Evolutionary conservation across 2,888 invertebrate species (phyloP).

Genomic region (Conchocele bisecta): DNA sequence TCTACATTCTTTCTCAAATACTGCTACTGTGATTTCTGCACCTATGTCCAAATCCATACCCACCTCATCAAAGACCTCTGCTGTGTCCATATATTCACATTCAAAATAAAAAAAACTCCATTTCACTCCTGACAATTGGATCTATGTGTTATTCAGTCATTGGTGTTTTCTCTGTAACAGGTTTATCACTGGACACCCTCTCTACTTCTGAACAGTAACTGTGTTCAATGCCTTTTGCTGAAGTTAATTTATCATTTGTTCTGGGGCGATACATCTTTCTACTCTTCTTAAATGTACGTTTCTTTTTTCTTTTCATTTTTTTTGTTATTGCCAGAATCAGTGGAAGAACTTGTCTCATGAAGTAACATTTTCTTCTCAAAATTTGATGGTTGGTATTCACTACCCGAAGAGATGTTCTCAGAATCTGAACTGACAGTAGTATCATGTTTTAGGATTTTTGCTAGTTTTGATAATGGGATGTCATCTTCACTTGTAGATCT

Average conservation of each 20-base stretch:
- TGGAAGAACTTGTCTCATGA: constrained; percentile 11
- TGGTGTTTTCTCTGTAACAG: background rate
- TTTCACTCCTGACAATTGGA: background rate
- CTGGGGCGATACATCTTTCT: background rate
- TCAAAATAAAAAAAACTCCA: background rate
- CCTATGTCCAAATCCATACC: background rate
- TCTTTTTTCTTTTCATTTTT: constrained; percentile 13
- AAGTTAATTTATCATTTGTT: background rate
- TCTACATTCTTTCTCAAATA: background rate
- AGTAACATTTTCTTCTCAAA: constrained; percentile 15
- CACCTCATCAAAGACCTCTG: background rate
- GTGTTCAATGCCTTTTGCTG: background rate
- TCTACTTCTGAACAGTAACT: background rate
- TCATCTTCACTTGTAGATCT: constrained; percentile 7
- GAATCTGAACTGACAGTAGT: constrained; percentile 4
- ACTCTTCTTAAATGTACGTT: background rate
- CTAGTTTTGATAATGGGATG: constrained; percentile 14
- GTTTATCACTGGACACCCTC: background rate
- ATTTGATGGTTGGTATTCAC: constrained; percentile 10
- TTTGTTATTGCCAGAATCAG: constrained; percentile 1
- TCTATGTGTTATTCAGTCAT: background rate
- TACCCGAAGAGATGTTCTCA: constrained; percentile 12
- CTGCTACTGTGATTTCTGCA: background rate
- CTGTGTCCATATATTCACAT: background rate
- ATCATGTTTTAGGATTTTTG: constrained; percentile 16